phyloP scores from a whole-genome alignment of 2,888 invertebrate genomes.

The Philonicus albiceps region DNA sequence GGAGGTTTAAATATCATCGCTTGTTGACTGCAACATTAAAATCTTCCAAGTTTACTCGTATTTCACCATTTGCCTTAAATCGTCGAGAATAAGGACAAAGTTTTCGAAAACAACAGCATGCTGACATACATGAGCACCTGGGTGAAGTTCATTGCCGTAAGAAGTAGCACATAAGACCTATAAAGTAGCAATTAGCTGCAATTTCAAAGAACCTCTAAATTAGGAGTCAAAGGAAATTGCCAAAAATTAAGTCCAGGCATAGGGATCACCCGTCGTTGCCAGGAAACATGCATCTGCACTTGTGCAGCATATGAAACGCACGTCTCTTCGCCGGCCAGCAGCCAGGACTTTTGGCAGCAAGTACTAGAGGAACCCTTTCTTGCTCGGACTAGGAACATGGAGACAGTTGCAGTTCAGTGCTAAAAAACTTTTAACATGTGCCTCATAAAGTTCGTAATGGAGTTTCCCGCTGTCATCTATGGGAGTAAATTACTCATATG shows the following conservation, averaged over 20 bases:
- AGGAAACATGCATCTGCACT: neutral
- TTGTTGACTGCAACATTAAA: neutral
- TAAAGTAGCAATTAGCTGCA: neutral
- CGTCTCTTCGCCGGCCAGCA: neutral
- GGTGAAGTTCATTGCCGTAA: neutral
- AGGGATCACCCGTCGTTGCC: neutral
- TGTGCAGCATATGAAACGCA: neutral
- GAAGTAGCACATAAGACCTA: neutral
- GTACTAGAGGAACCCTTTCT: neutral
- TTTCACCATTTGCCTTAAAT: neutral
- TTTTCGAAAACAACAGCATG: neutral
- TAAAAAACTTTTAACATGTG: conserved; percentile 15
- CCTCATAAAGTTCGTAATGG: conserved; percentile 18
- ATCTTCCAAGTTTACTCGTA: neutral
- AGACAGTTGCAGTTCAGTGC: conserved; percentile 4
- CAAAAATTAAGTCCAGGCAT: neutral
- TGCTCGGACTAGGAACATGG: neutral
- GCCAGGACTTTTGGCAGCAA: conserved; percentile 4
- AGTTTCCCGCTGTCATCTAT: conserved; percentile 9
- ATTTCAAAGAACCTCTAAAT: neutral
- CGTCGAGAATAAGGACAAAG: neutral
- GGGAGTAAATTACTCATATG: conserved; percentile 18
- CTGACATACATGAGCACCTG: neutral
- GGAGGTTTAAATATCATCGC: neutral
- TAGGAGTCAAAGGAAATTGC: neutral